Percentiles rank a stretch among this genome's conserved stretches.
phyloP scores from a whole-genome alignment of 2,888 invertebrate species.

The Andrena camellia region DNA sequence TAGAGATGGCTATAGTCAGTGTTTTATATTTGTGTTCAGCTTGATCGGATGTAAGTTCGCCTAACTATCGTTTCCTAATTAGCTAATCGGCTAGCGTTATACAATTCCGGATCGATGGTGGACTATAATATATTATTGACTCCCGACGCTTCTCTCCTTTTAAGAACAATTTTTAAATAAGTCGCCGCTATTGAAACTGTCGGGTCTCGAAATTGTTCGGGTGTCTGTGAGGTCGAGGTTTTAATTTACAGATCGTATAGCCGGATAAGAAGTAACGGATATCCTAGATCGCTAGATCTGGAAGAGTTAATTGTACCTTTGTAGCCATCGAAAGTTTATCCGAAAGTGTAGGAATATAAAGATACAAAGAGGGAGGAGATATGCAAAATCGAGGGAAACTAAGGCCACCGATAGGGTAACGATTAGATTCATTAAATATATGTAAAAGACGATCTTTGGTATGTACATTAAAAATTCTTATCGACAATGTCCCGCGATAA shows the following conservation, averaged over 20 bases:
- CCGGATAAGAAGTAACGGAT: constrained; percentile 18
- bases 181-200: constrained; percentile 4
- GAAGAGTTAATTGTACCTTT: constrained; percentile 38
- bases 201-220: constrained; percentile 29
- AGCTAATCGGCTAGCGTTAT: constrained; percentile 27
- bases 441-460: constrained; percentile 63
- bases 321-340: constrained; percentile 50
- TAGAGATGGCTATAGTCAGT: constrained; percentile 16
- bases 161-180: constrained; percentile 22
- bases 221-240: constrained; percentile 7
- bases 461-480: constrained; percentile 66
- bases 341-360: constrained; percentile 31
- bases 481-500: constrained; percentile 50
- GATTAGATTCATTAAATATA: constrained; percentile 60
- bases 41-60: constrained; percentile 10
- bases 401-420: constrained; percentile 63
- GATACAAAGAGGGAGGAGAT: constrained; percentile 51
- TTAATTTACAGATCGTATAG: constrained; percentile 18
- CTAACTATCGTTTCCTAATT: constrained; percentile 33
- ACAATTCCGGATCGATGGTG: constrained; percentile 29
- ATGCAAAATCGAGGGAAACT: constrained; percentile 58
- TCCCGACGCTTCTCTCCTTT: constrained; percentile 14
- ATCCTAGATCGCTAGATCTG: constrained; percentile 27
- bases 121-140: constrained; percentile 30
- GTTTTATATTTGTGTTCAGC: constrained; percentile 38